phyloP scores from a whole-genome alignment of 2,888 invertebrate species.

The Caenorhabditis macrosperma region DNA sequence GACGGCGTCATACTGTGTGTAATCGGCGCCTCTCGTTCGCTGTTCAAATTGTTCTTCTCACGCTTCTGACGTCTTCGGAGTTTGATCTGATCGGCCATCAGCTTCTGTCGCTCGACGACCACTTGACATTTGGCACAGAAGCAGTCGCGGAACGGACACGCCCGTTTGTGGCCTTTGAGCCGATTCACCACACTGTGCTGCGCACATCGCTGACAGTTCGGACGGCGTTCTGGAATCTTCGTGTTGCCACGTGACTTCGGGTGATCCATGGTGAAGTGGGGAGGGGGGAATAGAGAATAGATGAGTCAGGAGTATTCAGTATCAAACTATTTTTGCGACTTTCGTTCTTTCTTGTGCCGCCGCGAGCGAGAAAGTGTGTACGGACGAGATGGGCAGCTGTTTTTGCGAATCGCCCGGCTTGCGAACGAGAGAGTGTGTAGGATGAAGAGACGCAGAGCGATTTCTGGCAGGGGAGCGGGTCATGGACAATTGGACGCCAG shows the following conservation, averaged over 20 bases:
- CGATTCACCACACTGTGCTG: slow-evolving; percentile 71
- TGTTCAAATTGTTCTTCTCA: slow-evolving; percentile 67
- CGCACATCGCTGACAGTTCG: slow-evolving; percentile 75
- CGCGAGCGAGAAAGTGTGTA: background rate
- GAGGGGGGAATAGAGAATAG: too few species aligned
- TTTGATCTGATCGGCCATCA: slow-evolving; percentile 77
- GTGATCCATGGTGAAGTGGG: too few species aligned
- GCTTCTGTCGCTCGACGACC: slow-evolving; percentile 72
- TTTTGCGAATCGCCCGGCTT: slow-evolving; percentile 19
- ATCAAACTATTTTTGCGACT: slow-evolving; percentile 11
- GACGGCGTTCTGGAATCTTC: slow-evolving; percentile 72
- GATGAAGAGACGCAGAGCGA: slow-evolving; percentile 5
- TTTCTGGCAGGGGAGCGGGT: background rate
- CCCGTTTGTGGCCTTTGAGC: slow-evolving; percentile 74
- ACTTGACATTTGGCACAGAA: slow-evolving; percentile 71
- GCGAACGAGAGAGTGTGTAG: slow-evolving; percentile 4
- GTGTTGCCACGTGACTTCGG: background rate
- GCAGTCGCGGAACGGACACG: slow-evolving; percentile 73
- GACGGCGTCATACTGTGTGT: slow-evolving; percentile 49
- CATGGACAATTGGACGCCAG: background rate
- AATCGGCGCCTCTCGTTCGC: slow-evolving; percentile 48
- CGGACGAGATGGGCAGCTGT: slow-evolving; percentile 28
- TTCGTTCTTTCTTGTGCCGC: background rate
- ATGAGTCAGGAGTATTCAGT: too few species aligned
- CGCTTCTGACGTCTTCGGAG: slow-evolving; percentile 71